Evolutionary conservation across 2,797 vertebrate species (phyloP).

Genomic region (Syngnathus rostellatus): DNA sequence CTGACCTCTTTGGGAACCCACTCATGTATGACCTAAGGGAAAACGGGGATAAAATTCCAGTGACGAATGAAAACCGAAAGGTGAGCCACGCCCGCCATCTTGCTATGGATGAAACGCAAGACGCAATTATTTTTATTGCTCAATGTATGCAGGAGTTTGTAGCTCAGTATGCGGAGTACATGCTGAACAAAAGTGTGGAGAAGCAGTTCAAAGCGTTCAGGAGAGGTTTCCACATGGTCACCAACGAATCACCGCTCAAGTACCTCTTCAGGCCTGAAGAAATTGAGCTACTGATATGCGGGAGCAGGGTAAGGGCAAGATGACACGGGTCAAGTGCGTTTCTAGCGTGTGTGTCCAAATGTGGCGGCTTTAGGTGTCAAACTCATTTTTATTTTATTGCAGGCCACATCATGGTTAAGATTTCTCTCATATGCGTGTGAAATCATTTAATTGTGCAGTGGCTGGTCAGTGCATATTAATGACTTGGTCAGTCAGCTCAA

Average conservation of each 20-base stretch:
- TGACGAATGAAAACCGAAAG: constrained; percentile 96
- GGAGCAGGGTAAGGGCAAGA: constrained; percentile 75
- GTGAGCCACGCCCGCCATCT: constrained; percentile 48
- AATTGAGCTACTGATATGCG: constrained; percentile 97
- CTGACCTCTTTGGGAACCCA: constrained; percentile 94
- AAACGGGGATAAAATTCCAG: constrained; percentile 95
- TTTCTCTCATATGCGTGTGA: too few species aligned
- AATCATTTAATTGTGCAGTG: neutral
- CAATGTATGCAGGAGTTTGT: constrained; percentile 83
- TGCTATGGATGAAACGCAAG: neutral
- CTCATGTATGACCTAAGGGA: constrained; percentile 95
- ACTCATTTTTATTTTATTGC: too few species aligned
- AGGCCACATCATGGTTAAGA: too few species aligned
- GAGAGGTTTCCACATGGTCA: constrained; percentile 99
- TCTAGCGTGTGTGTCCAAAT: too few species aligned
- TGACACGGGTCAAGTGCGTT: too few species aligned
- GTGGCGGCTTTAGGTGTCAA: too few species aligned
- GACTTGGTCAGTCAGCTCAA: fast-evolving
- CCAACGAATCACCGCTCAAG: constrained; percentile 96
- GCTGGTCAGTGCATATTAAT: neutral
- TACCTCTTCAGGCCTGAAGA: constrained; percentile 97
- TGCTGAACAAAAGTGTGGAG: constrained; percentile 97
- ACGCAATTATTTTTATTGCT: neutral
- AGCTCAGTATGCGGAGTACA: constrained; percentile 93
- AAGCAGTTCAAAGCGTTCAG: constrained; percentile 99